phyloP scores from a whole-genome alignment of 92 coral and sea anemone species.

The Paramuricea clavata region DNA sequence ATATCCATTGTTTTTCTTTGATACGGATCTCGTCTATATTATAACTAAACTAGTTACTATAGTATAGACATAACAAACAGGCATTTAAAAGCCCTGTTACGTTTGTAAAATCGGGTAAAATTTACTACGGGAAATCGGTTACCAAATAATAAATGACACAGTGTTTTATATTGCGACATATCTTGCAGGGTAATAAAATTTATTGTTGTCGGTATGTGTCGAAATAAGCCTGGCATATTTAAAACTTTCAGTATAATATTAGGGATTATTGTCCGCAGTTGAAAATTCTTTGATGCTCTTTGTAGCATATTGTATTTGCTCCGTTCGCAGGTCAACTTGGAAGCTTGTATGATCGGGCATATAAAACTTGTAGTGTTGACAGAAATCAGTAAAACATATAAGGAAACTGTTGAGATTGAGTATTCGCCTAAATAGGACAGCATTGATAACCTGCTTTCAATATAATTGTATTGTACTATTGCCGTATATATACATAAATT shows the following conservation, averaged over 20 bases:
- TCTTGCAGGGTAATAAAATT: neutral
- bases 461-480: neutral
- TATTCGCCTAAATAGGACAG: constrained; percentile 16
- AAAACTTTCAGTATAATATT: neutral
- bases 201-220: neutral
- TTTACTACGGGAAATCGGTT: neutral
- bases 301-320: neutral
- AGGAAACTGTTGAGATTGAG: constrained; percentile 6
- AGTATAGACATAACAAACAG: neutral
- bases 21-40: neutral
- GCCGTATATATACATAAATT: neutral
- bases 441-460: neutral
- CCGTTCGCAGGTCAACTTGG: neutral
- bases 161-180: constrained; percentile 1
- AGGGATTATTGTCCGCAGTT: neutral
- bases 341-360: neutral
- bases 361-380: constrained; percentile 18
- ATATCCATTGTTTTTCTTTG: neutral
- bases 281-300: neutral
- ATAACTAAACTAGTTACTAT: neutral
- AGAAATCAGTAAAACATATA: constrained; percentile 6
- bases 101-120: neutral
- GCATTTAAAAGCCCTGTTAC: neutral
- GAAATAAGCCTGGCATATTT: neutral
- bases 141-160: neutral